Base-by-base conservation (phyloP, 1,140 invertebrate genomes). In the Scaptomyza pallida region DNA sequence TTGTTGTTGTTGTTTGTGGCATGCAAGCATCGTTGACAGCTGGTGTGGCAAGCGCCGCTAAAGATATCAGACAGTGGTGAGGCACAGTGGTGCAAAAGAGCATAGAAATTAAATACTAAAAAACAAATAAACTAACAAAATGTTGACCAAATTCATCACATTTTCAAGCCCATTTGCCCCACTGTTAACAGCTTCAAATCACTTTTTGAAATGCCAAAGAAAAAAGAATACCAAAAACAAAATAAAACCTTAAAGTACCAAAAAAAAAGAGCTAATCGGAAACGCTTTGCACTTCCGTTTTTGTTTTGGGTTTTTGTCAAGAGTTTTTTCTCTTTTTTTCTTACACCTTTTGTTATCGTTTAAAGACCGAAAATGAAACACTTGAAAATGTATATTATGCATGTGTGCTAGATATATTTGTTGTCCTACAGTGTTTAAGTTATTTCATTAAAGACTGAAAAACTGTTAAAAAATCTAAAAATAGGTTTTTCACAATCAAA, bases 21-120 rank as follows among this genome's bases (percentile, higher is more conserved):
- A 57, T 52, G 59, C 67, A 59, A 74, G 54, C 65, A 40, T 63
- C 71, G 79, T 83, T 82, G 79, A 82, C 79, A 82, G 79, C 79
- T 83, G 79, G 69, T 70, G 61, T 37, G 61, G 56, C 64, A 68
- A 86, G 80, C 81, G 80, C 76, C 80, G 65, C 43, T 48, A 43
- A 0, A 23, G 26, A 43, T 12, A 4, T 55, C 35, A 23, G 35
- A 8, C 26, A 55, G 59, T 16, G 2, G 5, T n/a, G n/a, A 3
- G 0, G 62, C 33, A 85, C 77, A 77, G 61, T 80, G 81, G 57
- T 2, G 16, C 23, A 26, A 26, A 21, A 21, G 23, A 26, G 23
- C 23, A 26, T 26, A 33, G 9, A 51, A 43, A 47, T 13, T 5
- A 26, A 26, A 26, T 26, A 6, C 6, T 0, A 26, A 6, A 26